phyloP scores from a whole-genome alignment of 2,888 invertebrate genomes.

The Megaustenia siamemsis region DNA sequence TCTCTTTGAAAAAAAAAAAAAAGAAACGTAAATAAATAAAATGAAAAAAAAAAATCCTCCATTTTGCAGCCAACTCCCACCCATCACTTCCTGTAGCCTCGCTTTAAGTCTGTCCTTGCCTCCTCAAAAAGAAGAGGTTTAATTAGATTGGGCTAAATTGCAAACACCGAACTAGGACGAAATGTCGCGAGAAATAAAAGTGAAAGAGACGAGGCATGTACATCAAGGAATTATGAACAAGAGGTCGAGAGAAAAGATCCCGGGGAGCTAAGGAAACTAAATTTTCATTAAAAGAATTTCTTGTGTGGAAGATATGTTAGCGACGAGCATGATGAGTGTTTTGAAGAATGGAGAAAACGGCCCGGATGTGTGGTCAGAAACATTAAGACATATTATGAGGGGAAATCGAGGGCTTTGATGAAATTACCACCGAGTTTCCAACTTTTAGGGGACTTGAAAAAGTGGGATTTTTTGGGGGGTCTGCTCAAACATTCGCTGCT shows the following conservation, averaged over 20 bases:
- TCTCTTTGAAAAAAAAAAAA: not conserved
- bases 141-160: slow-evolving; percentile 56
- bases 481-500: not conserved
- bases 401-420: slow-evolving; percentile 7
- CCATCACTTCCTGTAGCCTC: not conserved
- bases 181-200: slow-evolving; percentile 36
- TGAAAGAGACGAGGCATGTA: slow-evolving; percentile 30
- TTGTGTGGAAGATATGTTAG: slow-evolving; percentile 4
- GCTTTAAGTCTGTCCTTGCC: slow-evolving; percentile 26
- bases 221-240: slow-evolving; percentile 43
- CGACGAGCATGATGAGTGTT: slow-evolving; percentile 1
- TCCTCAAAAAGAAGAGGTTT: slow-evolving; percentile 47
- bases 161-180: slow-evolving; percentile 13
- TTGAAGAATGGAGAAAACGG: slow-evolving; percentile 4
- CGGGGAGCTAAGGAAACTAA: not conserved
- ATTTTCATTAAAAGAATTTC: slow-evolving; percentile 37
- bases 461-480: not conserved
- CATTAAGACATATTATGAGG: slow-evolving; percentile 25
- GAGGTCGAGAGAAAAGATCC: slow-evolving; percentile 9
- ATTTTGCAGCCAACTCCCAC: slow-evolving; percentile 9
- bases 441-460: slow-evolving; percentile 19
- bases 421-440: slow-evolving; percentile 1
- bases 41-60: not conserved
- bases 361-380: slow-evolving; percentile 12
- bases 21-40: too few relatives aligned